These are phyloP conservation scores for Brachyalestes nurse DNA, from an alignment of 2,797 vertebrate species.

Conservation along the genomic window DNA sequence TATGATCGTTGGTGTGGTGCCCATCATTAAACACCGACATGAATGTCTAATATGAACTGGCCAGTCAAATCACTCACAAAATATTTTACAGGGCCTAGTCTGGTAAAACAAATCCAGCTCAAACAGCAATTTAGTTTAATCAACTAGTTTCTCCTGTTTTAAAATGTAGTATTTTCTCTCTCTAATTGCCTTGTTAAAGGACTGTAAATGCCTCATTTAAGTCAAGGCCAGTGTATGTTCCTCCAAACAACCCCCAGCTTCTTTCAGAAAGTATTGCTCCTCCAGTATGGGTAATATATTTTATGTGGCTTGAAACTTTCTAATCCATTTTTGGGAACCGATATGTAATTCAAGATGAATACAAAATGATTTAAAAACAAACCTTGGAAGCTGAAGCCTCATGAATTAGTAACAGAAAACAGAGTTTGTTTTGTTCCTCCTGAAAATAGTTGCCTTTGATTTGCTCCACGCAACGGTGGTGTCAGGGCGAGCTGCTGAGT, in stretches of 20 bases:
- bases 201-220: background rate
- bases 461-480: background rate
- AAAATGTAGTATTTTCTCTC: background rate
- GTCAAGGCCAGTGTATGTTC: background rate
- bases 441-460: background rate
- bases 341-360: constrained; percentile 11
- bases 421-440: background rate
- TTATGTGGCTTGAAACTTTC: background rate
- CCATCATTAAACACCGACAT: background rate
- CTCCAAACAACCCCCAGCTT: background rate
- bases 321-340: background rate
- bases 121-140: background rate
- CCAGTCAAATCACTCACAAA: background rate
- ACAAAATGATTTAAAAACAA: background rate
- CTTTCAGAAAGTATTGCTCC: background rate
- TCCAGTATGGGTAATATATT: background rate
- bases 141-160: background rate
- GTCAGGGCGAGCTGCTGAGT: background rate
- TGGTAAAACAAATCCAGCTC: background rate
- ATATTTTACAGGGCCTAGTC: background rate
- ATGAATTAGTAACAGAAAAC: background rate
- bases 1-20: background rate
- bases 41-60: background rate
- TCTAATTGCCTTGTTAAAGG: background rate
- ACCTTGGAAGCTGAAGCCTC: background rate